These are phyloP conservation scores for Alouatta palliata DNA, from an alignment of 2,113 vertebrate species.

Conservation along the genomic window DNA sequence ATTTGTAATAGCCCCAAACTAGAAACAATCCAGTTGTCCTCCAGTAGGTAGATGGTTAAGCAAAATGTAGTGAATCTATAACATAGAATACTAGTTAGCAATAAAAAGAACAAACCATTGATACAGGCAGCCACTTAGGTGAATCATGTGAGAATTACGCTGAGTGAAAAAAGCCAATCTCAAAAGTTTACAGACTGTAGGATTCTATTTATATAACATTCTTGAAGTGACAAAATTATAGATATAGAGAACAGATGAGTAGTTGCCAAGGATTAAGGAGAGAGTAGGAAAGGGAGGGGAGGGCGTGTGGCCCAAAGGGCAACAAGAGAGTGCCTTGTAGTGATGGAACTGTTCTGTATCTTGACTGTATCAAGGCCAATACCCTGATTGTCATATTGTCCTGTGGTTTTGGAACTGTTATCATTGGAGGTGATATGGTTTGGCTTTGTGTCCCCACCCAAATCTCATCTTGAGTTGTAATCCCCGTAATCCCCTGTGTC, in stretches of 20 bases:
- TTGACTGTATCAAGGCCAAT: not conserved
- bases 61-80: no score
- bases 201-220: not conserved
- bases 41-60: not conserved
- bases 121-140: not conserved
- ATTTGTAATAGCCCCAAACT: not conserved
- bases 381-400: not conserved
- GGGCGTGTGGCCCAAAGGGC: not conserved
- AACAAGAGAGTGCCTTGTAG: not conserved
- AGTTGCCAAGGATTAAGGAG: not conserved
- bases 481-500: no score
- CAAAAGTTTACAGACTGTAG: not conserved
- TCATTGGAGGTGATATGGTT: not conserved
- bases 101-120: not conserved
- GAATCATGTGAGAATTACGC: not conserved
- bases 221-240: not conserved
- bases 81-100: not conserved
- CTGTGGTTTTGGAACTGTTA: not conserved
- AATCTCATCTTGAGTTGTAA: no score
- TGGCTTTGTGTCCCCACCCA: no score
- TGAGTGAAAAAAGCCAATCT: not conserved
- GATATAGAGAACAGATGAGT: not conserved
- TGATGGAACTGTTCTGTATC: not conserved
- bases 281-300: not conserved
- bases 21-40: not conserved